Evolutionary conservation across 2,888 invertebrate genomes (phyloP).

Genomic region (Diachrysia chrysitis): DNA sequence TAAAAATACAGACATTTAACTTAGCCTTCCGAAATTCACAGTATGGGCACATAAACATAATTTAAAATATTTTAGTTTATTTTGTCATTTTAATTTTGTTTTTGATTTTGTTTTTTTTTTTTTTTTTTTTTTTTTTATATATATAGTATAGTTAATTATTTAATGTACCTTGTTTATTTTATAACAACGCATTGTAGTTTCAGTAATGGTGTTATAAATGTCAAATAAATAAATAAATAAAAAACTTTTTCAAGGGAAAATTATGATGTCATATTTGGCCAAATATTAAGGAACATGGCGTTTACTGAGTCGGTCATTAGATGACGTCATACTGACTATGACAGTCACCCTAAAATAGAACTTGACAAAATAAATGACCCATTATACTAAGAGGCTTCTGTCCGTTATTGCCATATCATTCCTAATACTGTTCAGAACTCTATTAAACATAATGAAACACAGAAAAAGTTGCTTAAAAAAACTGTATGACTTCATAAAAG

Average conservation of each 20-base stretch:
- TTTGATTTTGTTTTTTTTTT: no score
- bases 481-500: constrained; percentile 18
- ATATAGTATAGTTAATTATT: no score
- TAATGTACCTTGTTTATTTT: no score
- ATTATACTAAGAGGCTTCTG: constrained; percentile 25
- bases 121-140: no score
- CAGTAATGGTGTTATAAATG: no score
- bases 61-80: no score
- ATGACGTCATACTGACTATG: not conserved
- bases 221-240: no score
- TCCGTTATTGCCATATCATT: constrained; percentile 40
- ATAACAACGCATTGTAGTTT: no score
- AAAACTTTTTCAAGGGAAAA: not conserved
- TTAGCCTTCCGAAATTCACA: no score
- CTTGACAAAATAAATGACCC: constrained; percentile 38
- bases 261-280: not conserved
- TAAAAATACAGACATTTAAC: no score
- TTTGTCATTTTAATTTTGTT: no score
- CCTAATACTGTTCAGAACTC: constrained; percentile 17
- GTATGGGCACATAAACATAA: no score
- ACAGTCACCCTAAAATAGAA: not conserved
- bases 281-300: not conserved
- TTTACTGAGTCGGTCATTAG: not conserved
- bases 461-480: constrained; percentile 1
- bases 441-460: constrained; percentile 21